These are phyloP conservation scores for Perccottus glenii DNA, from an alignment of 2,113 vertebrate genomes.

Conservation along the genomic window DNA sequence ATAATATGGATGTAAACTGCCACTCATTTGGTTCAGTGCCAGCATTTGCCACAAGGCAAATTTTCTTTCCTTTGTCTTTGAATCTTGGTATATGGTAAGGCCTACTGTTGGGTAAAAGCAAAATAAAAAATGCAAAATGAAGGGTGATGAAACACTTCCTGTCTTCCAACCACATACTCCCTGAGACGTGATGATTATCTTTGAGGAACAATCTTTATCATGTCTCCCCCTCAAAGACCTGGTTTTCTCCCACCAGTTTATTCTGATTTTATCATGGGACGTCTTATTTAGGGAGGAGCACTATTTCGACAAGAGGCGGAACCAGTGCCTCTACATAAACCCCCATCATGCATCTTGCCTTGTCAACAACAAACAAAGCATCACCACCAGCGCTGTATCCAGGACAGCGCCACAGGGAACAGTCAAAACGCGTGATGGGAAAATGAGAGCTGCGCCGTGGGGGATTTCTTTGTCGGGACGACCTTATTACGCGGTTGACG, in stretches of 20 bases:
- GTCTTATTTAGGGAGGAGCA: constrained; percentile 10
- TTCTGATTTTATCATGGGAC: constrained; percentile 1
- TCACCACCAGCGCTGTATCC: not conserved
- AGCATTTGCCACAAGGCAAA: too few relatives aligned
- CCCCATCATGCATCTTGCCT: constrained; percentile 21
- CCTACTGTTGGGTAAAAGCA: constrained; percentile 21
- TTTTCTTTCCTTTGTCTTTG: too few relatives aligned
- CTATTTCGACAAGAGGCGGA: not conserved
- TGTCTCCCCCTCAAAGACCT: constrained; percentile 12
- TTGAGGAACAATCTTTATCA: constrained; percentile 45
- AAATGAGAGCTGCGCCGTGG: constrained; percentile 31
- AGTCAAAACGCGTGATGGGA: constrained; percentile 1
- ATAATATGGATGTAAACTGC: too few relatives aligned
- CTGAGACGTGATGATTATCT: constrained; percentile 42
- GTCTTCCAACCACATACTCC: constrained; percentile 25
- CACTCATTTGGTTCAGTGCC: too few relatives aligned
- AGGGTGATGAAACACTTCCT: constrained; percentile 49
- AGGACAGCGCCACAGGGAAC: constrained; percentile 10
- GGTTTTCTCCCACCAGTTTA: constrained; percentile 10
- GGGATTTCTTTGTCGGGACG: constrained; percentile 34
- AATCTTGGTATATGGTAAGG: too few relatives aligned
- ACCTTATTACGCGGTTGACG: constrained; percentile 42
- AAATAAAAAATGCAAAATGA: constrained; percentile 43
- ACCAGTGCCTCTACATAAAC: constrained; percentile 16
- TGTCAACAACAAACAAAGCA: constrained; percentile 11